Percentiles rank a stretch among this genome's conserved stretches.
Evolutionary conservation across 2,797 vertebrate species (phyloP).

Genomic region (Pseudomugil tenellus): DNA sequence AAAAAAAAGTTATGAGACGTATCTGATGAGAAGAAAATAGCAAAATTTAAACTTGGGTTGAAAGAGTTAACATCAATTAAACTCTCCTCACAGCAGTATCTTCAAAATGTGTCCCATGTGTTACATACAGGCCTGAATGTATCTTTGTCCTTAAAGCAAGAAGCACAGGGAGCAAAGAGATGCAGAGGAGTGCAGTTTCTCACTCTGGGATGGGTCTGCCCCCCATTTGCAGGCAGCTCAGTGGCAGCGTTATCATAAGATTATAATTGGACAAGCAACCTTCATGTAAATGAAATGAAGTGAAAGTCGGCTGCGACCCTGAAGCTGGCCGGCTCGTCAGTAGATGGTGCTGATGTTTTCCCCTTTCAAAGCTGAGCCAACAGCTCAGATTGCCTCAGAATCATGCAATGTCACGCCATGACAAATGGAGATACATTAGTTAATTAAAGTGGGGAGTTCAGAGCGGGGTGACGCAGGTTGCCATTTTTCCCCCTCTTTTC

Average conservation of each 20-base stretch:
- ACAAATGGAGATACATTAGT: conserved; percentile 88
- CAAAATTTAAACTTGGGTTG: conserved; percentile 3
- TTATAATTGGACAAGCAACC: conserved; percentile 59
- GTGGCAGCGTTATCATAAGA: conserved; percentile 56
- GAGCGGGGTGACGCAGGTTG: conserved; percentile 79
- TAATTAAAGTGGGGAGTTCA: conserved; percentile 88
- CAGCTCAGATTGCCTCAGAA: conserved; percentile 87
- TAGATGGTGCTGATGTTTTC: conserved; percentile 93
- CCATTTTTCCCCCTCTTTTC: conserved; percentile 50
- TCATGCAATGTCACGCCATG: conserved; percentile 86
- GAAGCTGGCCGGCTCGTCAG: conserved; percentile 78
- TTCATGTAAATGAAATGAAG: conserved; percentile 60
- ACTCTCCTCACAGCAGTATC: background rate
- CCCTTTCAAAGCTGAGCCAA: conserved; percentile 75
- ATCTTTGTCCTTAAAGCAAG: conserved; percentile 21
- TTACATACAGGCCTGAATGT: background rate
- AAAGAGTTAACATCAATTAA: background rate
- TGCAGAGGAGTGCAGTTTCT: conserved; percentile 25
- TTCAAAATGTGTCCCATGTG: conserved; percentile 11
- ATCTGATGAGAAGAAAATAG: conserved; percentile 1
- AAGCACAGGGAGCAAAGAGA: conserved; percentile 31
- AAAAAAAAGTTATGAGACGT: background rate
- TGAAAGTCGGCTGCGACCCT: conserved; percentile 47
- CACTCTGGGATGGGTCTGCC: conserved; percentile 42
- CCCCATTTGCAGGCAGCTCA: conserved; percentile 50